phyloP scores from a whole-genome alignment of 2,113 vertebrate genomes.

The Crotalus horridus region DNA sequence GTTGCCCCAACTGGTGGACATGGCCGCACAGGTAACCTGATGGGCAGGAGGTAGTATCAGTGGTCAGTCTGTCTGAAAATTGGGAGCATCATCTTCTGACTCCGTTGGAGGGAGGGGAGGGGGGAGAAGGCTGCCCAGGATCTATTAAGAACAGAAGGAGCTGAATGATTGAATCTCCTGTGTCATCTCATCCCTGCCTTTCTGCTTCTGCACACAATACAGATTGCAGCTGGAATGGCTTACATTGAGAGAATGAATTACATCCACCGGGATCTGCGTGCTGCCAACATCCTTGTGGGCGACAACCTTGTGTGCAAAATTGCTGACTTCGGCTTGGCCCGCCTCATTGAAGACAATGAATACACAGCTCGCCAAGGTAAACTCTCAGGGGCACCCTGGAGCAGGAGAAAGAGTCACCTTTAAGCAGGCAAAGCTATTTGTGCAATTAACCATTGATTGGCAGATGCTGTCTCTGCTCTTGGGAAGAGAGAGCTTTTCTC shows the following conservation, averaged over 20 bases:
- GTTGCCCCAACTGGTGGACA: conserved; percentile 92
- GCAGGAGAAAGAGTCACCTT: not conserved
- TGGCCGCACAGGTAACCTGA: conserved; percentile 87
- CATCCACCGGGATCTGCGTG: conserved; percentile 93
- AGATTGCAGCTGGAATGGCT: conserved; percentile 94
- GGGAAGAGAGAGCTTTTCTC: not conserved
- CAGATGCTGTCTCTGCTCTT: not conserved
- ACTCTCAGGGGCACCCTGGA: fast-evolving
- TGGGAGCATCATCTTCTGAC: not conserved
- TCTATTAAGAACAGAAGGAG: not conserved
- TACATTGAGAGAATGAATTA: conserved; percentile 99
- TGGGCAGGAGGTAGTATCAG: not conserved
- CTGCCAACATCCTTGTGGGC: conserved; percentile 95
- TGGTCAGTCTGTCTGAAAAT: not conserved
- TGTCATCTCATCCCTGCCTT: not conserved
- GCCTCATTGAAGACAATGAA: conserved; percentile 95
- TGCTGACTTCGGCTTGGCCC: conserved; percentile 93
- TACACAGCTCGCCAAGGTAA: conserved; percentile 95
- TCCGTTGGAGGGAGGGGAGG: not conserved
- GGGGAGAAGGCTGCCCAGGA: not conserved
- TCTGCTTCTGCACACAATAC: not conserved
- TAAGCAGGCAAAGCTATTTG: not conserved
- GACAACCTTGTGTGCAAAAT: conserved; percentile 95
- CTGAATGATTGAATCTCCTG: not conserved
- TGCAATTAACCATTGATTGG: not conserved